Evolutionary conservation across 2,113 vertebrate species (phyloP).

Genomic region (Melanotaenia duboulayi): DNA sequence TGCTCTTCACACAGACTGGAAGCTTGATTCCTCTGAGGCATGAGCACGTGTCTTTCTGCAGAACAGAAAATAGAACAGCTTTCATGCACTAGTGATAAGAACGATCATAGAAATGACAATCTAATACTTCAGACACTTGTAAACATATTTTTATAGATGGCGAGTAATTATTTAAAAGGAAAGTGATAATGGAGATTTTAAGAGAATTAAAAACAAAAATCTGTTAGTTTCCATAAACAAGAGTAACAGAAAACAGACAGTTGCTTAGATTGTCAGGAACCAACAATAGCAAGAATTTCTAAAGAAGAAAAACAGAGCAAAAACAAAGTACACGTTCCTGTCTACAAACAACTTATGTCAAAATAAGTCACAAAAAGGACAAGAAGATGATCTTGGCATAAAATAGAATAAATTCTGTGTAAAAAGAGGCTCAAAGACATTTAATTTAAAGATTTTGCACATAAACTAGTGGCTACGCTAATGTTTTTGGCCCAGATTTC

Average conservation of each 20-base stretch:
- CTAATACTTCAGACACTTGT: too few species aligned
- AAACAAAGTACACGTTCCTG: neutral
- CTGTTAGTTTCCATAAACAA: neutral
- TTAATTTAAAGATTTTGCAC: too few species aligned
- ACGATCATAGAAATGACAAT: neutral
- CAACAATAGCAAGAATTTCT: neutral
- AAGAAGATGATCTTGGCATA: neutral
- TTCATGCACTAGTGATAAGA: neutral
- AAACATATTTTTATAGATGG: too few species aligned
- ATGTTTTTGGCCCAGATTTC: too few species aligned
- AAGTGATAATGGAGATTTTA: neutral
- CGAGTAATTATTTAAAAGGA: too few species aligned
- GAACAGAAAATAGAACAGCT: too few species aligned
- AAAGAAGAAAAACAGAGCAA: neutral
- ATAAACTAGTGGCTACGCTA: too few species aligned
- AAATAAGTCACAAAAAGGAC: neutral
- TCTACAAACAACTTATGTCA: neutral
- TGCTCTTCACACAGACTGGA: neutral
- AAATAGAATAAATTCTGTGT: neutral
- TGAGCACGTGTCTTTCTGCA: too few species aligned
- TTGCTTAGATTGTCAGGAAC: neutral
- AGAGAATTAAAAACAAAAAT: neutral
- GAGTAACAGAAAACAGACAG: neutral
- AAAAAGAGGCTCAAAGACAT: fast-evolving
- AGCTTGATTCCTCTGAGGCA: neutral